A percentile compares a stretch with the other conserved stretches of the same genome.
These are phyloP conservation scores for Sebastes jordani DNA, from an alignment of 2,797 vertebrate genomes.

Conservation along the genomic window DNA sequence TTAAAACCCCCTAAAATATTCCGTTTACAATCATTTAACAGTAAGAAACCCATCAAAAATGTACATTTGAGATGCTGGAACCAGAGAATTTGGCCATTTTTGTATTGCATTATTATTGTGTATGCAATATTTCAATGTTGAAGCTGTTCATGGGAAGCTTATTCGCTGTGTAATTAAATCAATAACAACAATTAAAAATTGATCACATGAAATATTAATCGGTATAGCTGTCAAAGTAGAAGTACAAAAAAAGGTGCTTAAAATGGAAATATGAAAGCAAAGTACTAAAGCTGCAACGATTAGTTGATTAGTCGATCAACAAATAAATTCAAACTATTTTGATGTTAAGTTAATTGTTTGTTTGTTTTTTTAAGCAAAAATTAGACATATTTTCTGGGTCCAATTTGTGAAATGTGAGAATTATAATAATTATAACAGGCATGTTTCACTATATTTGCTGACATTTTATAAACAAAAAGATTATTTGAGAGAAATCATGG, in stretches of 20 bases:
- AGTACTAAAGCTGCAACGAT: neutral
- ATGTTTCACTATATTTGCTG: neutral
- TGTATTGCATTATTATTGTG: neutral
- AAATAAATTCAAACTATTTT: neutral
- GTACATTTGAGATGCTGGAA: neutral
- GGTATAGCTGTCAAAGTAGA: too few species aligned
- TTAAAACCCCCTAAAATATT: neutral
- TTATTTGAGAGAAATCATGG: neutral
- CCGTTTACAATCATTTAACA: neutral
- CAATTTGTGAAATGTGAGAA: neutral
- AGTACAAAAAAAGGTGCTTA: too few species aligned
- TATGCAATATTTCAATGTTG: too few species aligned
- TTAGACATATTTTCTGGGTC: neutral
- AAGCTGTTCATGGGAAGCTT: too few species aligned
- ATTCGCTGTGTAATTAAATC: too few species aligned
- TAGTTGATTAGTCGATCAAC: neutral
- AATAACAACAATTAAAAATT: too few species aligned
- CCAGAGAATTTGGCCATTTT: too few species aligned
- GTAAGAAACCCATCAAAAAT: neutral
- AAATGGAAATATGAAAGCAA: too few species aligned
- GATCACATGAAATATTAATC: too few species aligned
- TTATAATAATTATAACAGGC: neutral
- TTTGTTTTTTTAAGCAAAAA: neutral
- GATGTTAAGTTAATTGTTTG: neutral
- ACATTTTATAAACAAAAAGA: neutral